These are phyloP conservation scores for Ciconia boyciana DNA, from an alignment of 2,113 vertebrate genomes.

Conservation along the genomic window DNA sequence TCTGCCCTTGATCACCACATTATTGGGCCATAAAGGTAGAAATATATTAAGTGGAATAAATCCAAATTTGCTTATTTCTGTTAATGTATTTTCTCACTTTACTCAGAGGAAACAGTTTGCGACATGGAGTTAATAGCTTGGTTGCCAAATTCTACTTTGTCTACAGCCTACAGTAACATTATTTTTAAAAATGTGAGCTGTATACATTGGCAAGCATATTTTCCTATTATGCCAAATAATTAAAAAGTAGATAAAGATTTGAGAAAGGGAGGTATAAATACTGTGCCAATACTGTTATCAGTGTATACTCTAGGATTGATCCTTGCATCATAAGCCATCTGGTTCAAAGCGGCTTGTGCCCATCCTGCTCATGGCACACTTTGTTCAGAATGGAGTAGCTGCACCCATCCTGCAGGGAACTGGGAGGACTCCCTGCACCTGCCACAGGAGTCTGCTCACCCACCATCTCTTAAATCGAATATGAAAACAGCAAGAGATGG, in stretches of 20 bases:
- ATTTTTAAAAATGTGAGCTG: neutral
- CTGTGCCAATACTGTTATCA: neutral
- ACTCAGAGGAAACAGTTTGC: neutral
- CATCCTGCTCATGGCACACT: neutral
- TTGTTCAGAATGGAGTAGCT: neutral
- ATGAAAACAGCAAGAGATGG: neutral
- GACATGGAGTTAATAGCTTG: neutral
- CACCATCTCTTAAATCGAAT: neutral
- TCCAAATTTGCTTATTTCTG: neutral
- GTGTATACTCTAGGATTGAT: neutral
- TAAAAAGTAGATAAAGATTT: neutral
- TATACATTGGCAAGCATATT: neutral
- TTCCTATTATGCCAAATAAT: neutral
- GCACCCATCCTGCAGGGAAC: neutral
- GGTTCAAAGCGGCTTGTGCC: neutral
- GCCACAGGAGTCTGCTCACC: neutral
- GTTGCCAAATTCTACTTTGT: neutral
- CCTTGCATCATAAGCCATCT: neutral
- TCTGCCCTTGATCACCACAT: neutral
- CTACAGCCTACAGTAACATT: neutral
- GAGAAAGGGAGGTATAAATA: neutral
- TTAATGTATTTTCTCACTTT: neutral
- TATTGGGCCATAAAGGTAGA: neutral
- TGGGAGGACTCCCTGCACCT: too few relatives aligned
- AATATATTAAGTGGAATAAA: neutral